A percentile compares a stretch with the other conserved stretches of the same genome.
Conservation (phyloP, 2,888 invertebrate genomes). For the Callyntrura sp. region DNA sequence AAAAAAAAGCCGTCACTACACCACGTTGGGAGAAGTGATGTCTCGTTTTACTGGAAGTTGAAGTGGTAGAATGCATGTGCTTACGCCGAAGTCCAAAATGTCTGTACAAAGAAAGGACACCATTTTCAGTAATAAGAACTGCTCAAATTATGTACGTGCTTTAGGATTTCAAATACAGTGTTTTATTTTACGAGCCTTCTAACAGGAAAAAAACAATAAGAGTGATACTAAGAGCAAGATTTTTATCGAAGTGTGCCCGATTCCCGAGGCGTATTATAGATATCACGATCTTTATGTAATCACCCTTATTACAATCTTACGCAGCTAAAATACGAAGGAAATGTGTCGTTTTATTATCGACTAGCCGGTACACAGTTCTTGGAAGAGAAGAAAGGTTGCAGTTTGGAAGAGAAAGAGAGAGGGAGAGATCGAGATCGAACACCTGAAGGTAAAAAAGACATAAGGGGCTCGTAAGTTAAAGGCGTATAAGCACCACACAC, state of each 20-base stretch:
- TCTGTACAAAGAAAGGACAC: background rate
- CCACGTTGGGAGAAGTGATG: background rate
- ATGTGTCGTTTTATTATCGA: background rate
- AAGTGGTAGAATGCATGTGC: constrained; percentile 1
- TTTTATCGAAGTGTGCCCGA: background rate
- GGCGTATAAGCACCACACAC: background rate
- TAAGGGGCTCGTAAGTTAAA: background rate
- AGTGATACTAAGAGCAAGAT: no score
- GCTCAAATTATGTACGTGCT: background rate
- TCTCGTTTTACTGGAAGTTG: background rate
- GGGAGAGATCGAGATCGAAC: constrained; percentile 17
- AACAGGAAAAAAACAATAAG: no score
- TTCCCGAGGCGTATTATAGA: background rate
- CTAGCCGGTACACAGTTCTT: background rate
- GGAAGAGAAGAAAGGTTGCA: background rate
- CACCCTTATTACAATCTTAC: constrained; percentile 8
- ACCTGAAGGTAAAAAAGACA: constrained; percentile 9
- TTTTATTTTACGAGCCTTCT: no score
- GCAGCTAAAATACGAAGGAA: background rate
- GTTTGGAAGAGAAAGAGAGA: constrained; percentile 2
- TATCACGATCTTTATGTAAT: constrained; percentile 12
- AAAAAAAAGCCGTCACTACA: constrained; percentile 35
- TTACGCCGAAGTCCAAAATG: background rate
- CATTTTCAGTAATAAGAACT: background rate
- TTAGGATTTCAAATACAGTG: background rate